A percentile compares a stretch with the other conserved stretches of the same genome.
These are phyloP conservation scores for Anolis sagrei DNA, from an alignment of 2,113 vertebrate species.

Conservation along the genomic window DNA sequence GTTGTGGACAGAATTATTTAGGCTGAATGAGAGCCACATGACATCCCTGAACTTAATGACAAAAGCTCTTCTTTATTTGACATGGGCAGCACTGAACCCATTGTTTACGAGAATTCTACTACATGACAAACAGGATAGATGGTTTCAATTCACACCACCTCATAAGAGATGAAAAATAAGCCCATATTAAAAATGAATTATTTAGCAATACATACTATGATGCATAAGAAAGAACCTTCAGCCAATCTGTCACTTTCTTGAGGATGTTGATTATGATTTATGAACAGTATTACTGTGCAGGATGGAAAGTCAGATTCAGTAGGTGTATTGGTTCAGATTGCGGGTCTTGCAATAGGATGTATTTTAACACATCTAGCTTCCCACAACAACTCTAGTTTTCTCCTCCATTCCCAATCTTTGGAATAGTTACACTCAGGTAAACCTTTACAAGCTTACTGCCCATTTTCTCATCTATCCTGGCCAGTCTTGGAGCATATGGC, in stretches of 20 bases:
- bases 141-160: conserved; percentile 59
- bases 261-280: rapidly evolving
- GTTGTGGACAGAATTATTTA: neutral
- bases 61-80: neutral
- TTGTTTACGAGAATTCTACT: conserved; percentile 35
- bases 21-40: neutral
- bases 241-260: neutral
- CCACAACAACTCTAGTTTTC: neutral
- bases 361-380: conserved; percentile 4
- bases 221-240: conserved; percentile 42
- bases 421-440: neutral
- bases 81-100: conserved; percentile 39
- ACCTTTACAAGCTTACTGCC: too few species aligned
- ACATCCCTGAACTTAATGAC: neutral
- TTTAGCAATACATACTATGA: conserved; percentile 35
- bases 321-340: conserved; percentile 30
- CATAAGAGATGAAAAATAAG: conserved; percentile 43
- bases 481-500: neutral
- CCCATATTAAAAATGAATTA: conserved; percentile 59
- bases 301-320: neutral
- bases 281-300: conserved; percentile 5
- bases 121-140: conserved; percentile 42
- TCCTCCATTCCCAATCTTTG: neutral
- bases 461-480: neutral
- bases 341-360: conserved; percentile 15